Percentiles rank a stretch among this genome's conserved stretches.
These are phyloP conservation scores for Terebella lapidaria DNA, from an alignment of 2,888 invertebrate species.

Conservation along the genomic window DNA sequence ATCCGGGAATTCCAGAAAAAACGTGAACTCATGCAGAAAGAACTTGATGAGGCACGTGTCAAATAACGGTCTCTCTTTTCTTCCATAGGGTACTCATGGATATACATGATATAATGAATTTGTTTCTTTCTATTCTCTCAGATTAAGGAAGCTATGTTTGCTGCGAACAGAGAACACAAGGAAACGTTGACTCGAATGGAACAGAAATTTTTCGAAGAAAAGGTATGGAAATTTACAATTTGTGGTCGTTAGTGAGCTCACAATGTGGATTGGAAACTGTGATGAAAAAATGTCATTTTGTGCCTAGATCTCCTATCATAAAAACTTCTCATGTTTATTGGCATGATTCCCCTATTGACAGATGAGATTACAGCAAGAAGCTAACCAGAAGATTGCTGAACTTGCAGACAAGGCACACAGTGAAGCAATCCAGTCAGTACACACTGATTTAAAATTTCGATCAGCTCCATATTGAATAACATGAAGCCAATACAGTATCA, in stretches of 20 bases:
- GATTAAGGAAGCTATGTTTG: slow-evolving; percentile 51
- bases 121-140: too few species aligned
- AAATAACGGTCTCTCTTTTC: neutral
- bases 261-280: too few species aligned
- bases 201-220: slow-evolving; percentile 54
- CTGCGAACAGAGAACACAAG: slow-evolving; percentile 49
- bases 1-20: slow-evolving; percentile 51
- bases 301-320: too few species aligned
- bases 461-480: too few species aligned
- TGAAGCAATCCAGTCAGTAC: slow-evolving; percentile 48
- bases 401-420: slow-evolving; percentile 51
- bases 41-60: slow-evolving; percentile 49
- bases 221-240: slow-evolving; percentile 38
- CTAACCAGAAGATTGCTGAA: slow-evolving; percentile 52
- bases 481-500: too few species aligned
- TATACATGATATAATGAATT: too few species aligned
- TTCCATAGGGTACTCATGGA: neutral
- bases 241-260: too few species aligned
- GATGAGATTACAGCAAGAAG: slow-evolving; percentile 52
- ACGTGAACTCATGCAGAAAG: slow-evolving; percentile 50
- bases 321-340: neutral
- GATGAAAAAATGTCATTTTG: too few species aligned
- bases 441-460: neutral
- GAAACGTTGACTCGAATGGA: slow-evolving; percentile 46
- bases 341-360: too few species aligned